Evolutionary conservation across 2,888 invertebrate species (phyloP).

Genomic region (Chromoteleia sp.): DNA sequence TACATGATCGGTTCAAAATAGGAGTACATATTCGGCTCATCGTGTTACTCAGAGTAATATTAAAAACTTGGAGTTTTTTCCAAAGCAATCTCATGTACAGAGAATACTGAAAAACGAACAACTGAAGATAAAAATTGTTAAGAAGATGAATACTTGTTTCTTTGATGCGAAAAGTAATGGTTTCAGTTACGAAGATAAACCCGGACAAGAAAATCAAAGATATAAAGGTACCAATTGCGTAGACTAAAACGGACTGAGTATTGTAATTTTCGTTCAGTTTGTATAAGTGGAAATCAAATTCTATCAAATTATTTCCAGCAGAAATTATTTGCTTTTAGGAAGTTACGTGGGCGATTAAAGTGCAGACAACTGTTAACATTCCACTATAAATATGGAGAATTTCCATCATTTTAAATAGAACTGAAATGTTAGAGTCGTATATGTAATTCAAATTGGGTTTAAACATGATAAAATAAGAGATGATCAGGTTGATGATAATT

Average conservation of each 20-base stretch:
- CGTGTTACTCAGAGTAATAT: neutral
- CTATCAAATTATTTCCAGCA: constrained; percentile 11
- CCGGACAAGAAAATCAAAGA: neutral
- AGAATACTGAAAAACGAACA: constrained; percentile 36
- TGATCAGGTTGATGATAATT: neutral
- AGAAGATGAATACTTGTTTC: constrained; percentile 6
- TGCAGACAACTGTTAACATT: neutral
- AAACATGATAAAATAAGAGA: neutral
- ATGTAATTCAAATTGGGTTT: neutral
- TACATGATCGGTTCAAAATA: neutral
- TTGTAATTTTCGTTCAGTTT: constrained; percentile 5
- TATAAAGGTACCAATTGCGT: neutral
- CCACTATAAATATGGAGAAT: constrained; percentile 9
- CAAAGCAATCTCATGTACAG: constrained; percentile 36
- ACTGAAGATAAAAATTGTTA: constrained; percentile 41
- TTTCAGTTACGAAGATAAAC: constrained; percentile 19
- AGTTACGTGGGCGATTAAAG: constrained; percentile 5
- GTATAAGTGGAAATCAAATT: constrained; percentile 17
- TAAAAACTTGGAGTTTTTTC: constrained; percentile 26
- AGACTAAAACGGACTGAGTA: neutral
- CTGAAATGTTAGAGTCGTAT: neutral
- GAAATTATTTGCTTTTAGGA: constrained; percentile 3
- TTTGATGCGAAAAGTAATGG: neutral
- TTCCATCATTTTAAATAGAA: neutral
- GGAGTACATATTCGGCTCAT: constrained; percentile 12